Base-by-base conservation (phyloP, 2,888 invertebrate species). In the Bombyx huttoni region DNA sequence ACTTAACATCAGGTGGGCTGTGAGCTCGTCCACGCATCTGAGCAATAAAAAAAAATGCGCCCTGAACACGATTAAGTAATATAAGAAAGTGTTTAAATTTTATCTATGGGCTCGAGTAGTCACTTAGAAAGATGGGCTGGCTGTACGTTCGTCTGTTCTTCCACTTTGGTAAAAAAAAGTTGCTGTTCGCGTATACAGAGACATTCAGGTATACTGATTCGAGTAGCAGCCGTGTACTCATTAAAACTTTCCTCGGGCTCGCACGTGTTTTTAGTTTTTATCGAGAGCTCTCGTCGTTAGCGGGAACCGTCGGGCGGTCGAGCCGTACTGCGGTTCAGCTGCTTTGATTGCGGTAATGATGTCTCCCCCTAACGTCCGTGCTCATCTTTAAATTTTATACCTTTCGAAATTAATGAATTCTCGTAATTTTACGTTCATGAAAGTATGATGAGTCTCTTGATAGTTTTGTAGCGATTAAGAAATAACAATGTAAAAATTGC, bases 231-330 rank as follows among this genome's bases (percentile, higher is more conserved):
- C 78, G 78, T 80, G 82, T 82, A 78, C 79, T 81, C 88, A 88
- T 88, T 88, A 88, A 88, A 88, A 88, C 78, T 88, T 88, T 88
- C 86, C 86, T 88, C 81, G 78, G 85, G 76, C 82, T 78, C 83
- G 87, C 87, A 87, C 87, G 86, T 88, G 88, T 88, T 88, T 88
- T 88, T 88, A 88, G 87, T 88, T 88, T 88, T 87, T 88, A 88
- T 88, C 87, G 88, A 88, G 87, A 87, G 86, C 82, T 70, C 87
- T 88, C 79, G 71, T 84, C 82, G 85, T 84, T 83, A 82, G 79
- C 72, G 68, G 74, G 66, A 67, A 49, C 50, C 52, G 54, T 51
- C 51, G 60, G 60, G 63, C 69, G 69, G 46, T 34, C 53, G 65
- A 60, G 59, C 63, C 70, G 68, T 69, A 70, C 75, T 74, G 78